Evolutionary conservation across 2,113 vertebrate species (phyloP), one percentile per base, ranked within the genome.

Genomic region (Eurypyga helias): DNA sequence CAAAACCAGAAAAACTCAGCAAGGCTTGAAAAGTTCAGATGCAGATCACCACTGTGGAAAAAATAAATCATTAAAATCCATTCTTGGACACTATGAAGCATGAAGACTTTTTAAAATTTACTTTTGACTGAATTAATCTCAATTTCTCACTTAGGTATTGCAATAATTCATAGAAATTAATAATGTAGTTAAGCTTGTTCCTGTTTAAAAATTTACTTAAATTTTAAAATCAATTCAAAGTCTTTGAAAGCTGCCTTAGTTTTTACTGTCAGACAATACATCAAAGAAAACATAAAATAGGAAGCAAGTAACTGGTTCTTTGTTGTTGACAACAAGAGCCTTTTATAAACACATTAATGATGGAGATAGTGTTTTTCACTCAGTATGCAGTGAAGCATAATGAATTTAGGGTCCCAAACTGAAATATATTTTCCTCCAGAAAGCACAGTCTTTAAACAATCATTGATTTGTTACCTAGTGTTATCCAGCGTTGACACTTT

Each of bases 301-400:
- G 34, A 80, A 88, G 64, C 19, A 92, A 80, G 55, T 7, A 83
- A 94, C 84, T 64, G 73, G 90, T 51, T 93, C 73, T 96, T 89
- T 89, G 71, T 41, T 91, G 51, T 70, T 91, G 41, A 96, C 82
- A 96, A 95, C 46, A 93, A 90, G 75, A 96, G 83, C 60, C 84
- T 97, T 97, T 97, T 96, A 98, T 94, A 96, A 98, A 97, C 64
- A 94, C 65, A 82, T 96, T 97, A 98, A 97, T 97, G 97, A 97
- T 2, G 11, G 62, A 95, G 70, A 90, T 66, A 77, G 65, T 84
- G 49, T 93, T 98, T 98, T 98, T 81, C 24, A 61, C 89, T 97
- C 49, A n/a, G 73, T 96, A 94, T 90, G 61, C 95, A 95, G 72
- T 86, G 58, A 95, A 60, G 71, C 64, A 93, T 97, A 97, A 97